Evolutionary conservation across 2,797 vertebrate genomes (phyloP).

Genomic region (Acrocephalus scirpaceus): DNA sequence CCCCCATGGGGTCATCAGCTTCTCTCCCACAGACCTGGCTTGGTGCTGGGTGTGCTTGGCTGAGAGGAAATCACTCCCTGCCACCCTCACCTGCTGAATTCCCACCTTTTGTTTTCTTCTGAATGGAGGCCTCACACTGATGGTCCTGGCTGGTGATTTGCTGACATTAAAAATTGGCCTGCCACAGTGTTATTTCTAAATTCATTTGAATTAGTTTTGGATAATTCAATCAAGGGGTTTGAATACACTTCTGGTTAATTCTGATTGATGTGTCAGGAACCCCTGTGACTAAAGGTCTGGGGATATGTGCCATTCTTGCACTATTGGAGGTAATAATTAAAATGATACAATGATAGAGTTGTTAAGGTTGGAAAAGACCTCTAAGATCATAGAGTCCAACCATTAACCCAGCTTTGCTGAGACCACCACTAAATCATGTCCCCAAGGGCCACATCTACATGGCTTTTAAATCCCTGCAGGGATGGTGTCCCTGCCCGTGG

Average conservation of each 20-base stretch:
- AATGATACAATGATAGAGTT: background rate
- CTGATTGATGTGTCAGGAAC: background rate
- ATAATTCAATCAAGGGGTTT: conserved; percentile 18
- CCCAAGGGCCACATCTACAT: background rate
- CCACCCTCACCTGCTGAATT: accelerated
- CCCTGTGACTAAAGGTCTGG: background rate
- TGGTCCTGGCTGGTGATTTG: background rate
- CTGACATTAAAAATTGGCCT: background rate
- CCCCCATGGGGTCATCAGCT: background rate
- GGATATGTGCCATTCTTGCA: background rate
- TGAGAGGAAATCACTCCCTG: background rate
- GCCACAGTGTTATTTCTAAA: background rate
- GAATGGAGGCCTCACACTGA: accelerated
- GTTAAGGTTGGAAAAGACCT: background rate
- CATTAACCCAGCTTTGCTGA: background rate
- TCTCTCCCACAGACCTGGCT: background rate
- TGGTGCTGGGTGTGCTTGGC: background rate
- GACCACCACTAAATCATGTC: background rate
- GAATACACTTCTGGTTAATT: conserved; percentile 5
- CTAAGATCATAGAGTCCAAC: background rate
- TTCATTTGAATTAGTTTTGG: background rate
- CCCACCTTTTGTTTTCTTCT: background rate
- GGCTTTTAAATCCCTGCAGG: background rate
- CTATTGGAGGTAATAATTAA: background rate
- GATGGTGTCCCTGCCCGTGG: background rate